Percentiles rank a stretch among this genome's conserved stretches.
These are phyloP conservation scores for Sarcophaga subvicina DNA, from an alignment of 2,888 invertebrate species.

Conservation along the genomic window DNA sequence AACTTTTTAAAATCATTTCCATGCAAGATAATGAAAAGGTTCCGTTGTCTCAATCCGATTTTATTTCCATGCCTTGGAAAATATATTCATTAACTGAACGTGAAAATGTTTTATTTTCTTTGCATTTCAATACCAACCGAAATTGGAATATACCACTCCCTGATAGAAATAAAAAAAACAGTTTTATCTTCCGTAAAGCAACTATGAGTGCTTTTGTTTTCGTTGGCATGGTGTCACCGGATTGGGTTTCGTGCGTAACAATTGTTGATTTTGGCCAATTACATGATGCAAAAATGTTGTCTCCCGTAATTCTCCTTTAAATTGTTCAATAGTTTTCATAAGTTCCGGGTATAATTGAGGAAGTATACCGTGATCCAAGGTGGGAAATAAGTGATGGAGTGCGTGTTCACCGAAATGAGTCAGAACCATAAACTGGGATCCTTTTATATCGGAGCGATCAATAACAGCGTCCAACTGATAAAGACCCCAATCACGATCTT, in stretches of 20 bases:
- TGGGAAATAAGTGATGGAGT: constrained; percentile 91
- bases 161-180: too few relatives aligned
- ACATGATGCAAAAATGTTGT: constrained; percentile 84
- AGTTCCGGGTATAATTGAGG: constrained; percentile 85
- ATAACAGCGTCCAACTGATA: constrained; percentile 88
- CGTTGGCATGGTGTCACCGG: constrained; percentile 71
- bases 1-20: too few relatives aligned
- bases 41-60: too few relatives aligned
- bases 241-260: constrained; percentile 82
- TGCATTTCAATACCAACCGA: too few relatives aligned
- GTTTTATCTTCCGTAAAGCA: not conserved
- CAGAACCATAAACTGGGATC: constrained; percentile 85
- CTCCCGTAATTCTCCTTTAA: constrained; percentile 75
- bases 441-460: constrained; percentile 86
- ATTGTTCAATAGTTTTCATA: constrained; percentile 76
- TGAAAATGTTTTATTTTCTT: too few relatives aligned
- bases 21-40: too few relatives aligned
- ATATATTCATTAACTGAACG: too few relatives aligned
- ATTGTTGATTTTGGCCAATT: constrained; percentile 86
- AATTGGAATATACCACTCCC: too few relatives aligned
- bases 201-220: not conserved
- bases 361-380: constrained; percentile 88
- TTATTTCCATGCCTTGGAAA: too few relatives aligned
- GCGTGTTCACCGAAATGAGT: constrained; percentile 90
- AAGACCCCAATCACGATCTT: constrained; percentile 88